Evolutionary conservation across 2,888 invertebrate genomes (phyloP), one percentile per base, ranked within the genome.

Genomic region (Pristionchus entomophagus): DNA sequence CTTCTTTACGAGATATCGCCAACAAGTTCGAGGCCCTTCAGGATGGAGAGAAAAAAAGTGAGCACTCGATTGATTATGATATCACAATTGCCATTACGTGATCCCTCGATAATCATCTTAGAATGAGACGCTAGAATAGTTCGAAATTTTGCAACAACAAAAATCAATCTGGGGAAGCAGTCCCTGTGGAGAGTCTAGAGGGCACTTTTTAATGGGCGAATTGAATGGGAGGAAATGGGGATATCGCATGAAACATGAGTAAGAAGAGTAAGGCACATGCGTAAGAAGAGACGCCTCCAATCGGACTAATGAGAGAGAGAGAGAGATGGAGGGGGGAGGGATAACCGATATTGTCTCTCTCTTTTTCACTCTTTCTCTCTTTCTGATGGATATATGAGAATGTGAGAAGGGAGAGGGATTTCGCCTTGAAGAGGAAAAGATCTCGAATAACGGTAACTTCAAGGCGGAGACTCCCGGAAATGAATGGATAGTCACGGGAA

Each of bases 1-100:
- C 91, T 38, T 92, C 92, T 14, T 88, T 93, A 6, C 87, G 92
- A 1, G 91, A 92, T 78, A 86, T 92, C 22, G 88, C 92, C 29
- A 88, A 88, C 29, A 91, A 90, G 56, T 91, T 92, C 82, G 92
- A 92, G 69, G 88, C 89, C 41, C 85, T 91, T 51, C 59, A 78
- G n/a, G 86, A 62, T 78, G 87, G 86, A 86, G 82, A 59, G 59
- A 82, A 82, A 17, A 82, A 56, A 26, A 59, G 82, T 77, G 35
- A 65, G 22, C 32, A 19, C 65, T 62, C 65, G 32, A 65, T 65
- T 12, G 45, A 10, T 45, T 45, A 6, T 45, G 14, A 45, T 45
- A 10, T 45, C 45, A 45, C 45, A 10, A 45, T 10, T 45, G 6
- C 45, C 45, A 45, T 45, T 45, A 45, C 45, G n/a, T n/a, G n/a